phyloP scores from a whole-genome alignment of 2,888 invertebrate genomes.

The Cheilosia soror region DNA sequence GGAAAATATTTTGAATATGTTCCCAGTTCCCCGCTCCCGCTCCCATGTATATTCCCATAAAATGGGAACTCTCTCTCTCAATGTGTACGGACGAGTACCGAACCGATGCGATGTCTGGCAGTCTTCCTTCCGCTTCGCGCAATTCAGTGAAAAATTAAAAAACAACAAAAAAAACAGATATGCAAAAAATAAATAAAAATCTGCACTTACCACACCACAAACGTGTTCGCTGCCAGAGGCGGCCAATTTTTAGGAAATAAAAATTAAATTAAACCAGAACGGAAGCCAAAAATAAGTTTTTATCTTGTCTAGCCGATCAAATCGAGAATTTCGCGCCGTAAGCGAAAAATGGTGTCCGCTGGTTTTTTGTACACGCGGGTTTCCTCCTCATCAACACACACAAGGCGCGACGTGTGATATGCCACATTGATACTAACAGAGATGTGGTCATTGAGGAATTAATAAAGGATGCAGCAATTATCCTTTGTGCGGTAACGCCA shows the following conservation, averaged over 20 bases:
- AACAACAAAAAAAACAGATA: slow-evolving; percentile 3
- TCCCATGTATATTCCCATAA: background rate
- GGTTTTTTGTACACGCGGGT: slow-evolving; percentile 22
- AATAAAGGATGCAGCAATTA: slow-evolving; percentile 66
- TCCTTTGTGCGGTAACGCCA: slow-evolving; percentile 20
- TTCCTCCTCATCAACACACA: slow-evolving; percentile 47
- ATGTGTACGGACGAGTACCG: slow-evolving; percentile 16
- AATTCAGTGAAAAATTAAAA: slow-evolving; percentile 35
- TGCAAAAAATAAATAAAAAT: slow-evolving; percentile 18
- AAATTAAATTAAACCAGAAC: slow-evolving; percentile 75
- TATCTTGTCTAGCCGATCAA: slow-evolving; percentile 76
- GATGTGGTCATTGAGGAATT: slow-evolving; percentile 61
- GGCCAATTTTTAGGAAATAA: slow-evolving; percentile 73
- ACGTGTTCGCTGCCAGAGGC: slow-evolving; percentile 57
- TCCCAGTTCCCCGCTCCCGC: background rate
- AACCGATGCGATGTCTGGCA: slow-evolving; percentile 51
- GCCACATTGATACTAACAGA: slow-evolving; percentile 33
- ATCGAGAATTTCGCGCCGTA: slow-evolving; percentile 67
- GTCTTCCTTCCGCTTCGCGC: slow-evolving; percentile 67
- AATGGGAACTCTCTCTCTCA: slow-evolving; percentile 17
- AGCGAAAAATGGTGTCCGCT: slow-evolving; percentile 60
- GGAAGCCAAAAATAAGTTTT: slow-evolving; percentile 75
- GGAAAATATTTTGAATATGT: background rate
- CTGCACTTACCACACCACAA: slow-evolving; percentile 51
- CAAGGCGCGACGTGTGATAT: slow-evolving; percentile 32